Evolutionary conservation across 2,888 invertebrate species (phyloP).

Genomic region (Lacanobia wlatinum): DNA sequence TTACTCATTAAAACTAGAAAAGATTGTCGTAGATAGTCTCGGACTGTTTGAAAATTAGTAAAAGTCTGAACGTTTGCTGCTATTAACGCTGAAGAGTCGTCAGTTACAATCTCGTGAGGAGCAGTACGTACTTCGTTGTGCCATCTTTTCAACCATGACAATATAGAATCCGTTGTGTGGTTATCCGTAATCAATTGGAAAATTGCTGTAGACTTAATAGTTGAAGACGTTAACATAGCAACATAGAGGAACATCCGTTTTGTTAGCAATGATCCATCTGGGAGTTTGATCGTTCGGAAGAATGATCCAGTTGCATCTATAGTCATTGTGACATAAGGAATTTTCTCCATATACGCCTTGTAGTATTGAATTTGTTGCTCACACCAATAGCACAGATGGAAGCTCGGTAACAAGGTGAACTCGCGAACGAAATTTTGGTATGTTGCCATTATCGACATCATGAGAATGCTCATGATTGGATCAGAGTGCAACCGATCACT

Average conservation of each 20-base stretch:
- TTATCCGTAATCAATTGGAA: slow-evolving; percentile 20
- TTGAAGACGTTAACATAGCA: slow-evolving; percentile 20
- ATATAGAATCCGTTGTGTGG: slow-evolving; percentile 3
- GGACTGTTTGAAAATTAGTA: not conserved
- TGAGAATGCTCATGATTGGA: not conserved
- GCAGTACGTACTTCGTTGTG: slow-evolving; percentile 17
- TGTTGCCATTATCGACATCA: not conserved
- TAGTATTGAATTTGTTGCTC: slow-evolving; percentile 20
- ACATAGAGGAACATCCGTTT: slow-evolving; percentile 11
- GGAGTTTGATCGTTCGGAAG: slow-evolving; percentile 6
- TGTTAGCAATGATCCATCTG: slow-evolving; percentile 11
- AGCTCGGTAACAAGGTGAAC: too few relatives aligned
- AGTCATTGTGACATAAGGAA: slow-evolving; percentile 5
- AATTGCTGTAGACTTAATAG: slow-evolving; percentile 29
- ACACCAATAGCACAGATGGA: slow-evolving; percentile 10
- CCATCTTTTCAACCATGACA: slow-evolving; percentile 8
- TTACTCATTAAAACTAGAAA: slow-evolving; percentile 6
- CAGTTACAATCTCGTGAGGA: slow-evolving; percentile 29
- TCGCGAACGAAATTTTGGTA: too few relatives aligned
- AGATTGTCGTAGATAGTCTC: slow-evolving; percentile 13
- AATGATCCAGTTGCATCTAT: slow-evolving; percentile 11
- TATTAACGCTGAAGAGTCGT: slow-evolving; percentile 28
- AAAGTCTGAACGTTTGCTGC: slow-evolving; percentile 18
- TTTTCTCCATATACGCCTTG: slow-evolving; percentile 16
- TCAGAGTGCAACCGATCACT: too few relatives aligned